Evolutionary conservation across 2,113 vertebrate genomes (phyloP), one percentile per base, ranked within the genome.

Genomic region (Thomomys bottae): DNA sequence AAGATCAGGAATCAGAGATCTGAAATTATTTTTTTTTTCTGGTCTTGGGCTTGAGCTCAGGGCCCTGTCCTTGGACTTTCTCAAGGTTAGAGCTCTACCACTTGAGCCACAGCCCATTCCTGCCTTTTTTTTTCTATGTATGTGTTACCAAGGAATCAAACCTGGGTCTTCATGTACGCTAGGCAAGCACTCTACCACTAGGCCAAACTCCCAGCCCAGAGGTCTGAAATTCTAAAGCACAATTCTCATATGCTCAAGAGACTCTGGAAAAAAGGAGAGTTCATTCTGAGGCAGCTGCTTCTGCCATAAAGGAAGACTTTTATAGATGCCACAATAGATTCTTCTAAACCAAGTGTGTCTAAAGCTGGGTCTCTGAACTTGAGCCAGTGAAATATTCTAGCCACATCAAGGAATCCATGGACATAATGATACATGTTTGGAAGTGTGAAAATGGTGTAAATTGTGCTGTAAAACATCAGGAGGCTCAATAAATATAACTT

Each of bases 291-390:
- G 40, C 42, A 81, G 77, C 67, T 64, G 38, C 8, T 92, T 71
- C 67, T 84, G n/a, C 71, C 73, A 72, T 93, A 68, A 84, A 92
- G 79, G 34, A 57, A 80, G 15, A 23, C 9, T 61, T 73, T 90
- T 92, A 64, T 68, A 72, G 64, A 38, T 82, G 63, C 26, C 3
- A 40, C 24, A 18, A 1, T 66, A 63, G 40, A 75, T 59, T 71
- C 84, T 88, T 73, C 28, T 66, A 89, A 91, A 17, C 66, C 84
- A 66, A 5, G 23, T 10, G 30, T 89, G 72, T 77, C 49, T 89
- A 59, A 38, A n/a, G 18, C 63, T 36, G 2, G 36, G 18, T 79
- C 57, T 88, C 0, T 84, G 70, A 92, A 89, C 78, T 89, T 84
- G 68, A 59, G 28, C 38, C 68, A 89, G 5, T 66, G 87, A 84